A percentile compares a stretch with the other conserved stretches of the same genome.
phyloP scores from a whole-genome alignment of 2,797 vertebrate genomes.

The Peromyscus nudipes region DNA sequence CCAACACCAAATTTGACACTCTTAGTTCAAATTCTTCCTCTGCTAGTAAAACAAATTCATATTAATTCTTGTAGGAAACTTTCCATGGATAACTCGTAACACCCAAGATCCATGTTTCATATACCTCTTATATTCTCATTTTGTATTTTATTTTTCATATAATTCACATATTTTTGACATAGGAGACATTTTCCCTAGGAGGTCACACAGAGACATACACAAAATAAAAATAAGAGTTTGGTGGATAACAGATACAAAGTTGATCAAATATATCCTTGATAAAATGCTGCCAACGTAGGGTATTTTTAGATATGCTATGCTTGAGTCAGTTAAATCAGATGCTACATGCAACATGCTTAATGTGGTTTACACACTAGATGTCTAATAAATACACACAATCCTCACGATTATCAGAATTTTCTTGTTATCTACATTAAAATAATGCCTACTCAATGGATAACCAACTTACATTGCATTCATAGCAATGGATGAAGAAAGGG shows the following conservation, averaged over 20 bases:
- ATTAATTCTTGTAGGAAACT: background rate
- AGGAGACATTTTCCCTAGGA: background rate
- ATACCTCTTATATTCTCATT: background rate
- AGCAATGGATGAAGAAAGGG: background rate
- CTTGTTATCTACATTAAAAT: background rate
- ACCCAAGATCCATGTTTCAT: background rate
- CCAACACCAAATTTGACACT: background rate
- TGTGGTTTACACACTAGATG: background rate
- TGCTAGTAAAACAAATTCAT: background rate
- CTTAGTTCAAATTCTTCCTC: background rate
- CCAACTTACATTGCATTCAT: background rate
- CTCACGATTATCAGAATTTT: background rate
- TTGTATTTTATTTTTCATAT: background rate
- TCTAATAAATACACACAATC: background rate
- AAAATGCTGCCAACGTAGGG: background rate
- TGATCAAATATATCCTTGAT: background rate
- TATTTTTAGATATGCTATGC: background rate
- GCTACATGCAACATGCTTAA: background rate
- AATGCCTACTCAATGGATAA: background rate
- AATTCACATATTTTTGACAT: conserved; percentile 3
- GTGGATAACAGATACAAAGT: background rate
- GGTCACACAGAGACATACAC: background rate
- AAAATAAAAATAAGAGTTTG: background rate
- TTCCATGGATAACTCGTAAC: conserved; percentile 9
- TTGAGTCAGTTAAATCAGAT: background rate